phyloP scores from a whole-genome alignment of 2,888 invertebrate genomes.

The Venustoraphidia nigricollis region DNA sequence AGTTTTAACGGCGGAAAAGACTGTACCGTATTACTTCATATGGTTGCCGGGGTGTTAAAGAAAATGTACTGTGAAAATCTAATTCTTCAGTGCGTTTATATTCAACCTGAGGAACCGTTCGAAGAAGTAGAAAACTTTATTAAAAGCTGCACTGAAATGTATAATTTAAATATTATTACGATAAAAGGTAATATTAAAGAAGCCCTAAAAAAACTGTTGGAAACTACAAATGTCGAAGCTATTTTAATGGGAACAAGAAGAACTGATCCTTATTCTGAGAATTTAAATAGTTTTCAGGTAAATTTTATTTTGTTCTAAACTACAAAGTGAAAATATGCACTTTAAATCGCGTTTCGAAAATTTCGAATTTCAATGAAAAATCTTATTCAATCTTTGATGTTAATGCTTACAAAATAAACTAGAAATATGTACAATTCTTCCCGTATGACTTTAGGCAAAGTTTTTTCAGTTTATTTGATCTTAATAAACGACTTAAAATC shows the following conservation, averaged over 20 bases:
- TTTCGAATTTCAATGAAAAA: no score
- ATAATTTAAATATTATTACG: conserved; percentile 54
- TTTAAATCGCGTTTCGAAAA: no score
- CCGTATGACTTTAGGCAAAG: no score
- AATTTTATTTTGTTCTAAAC: conserved; percentile 8
- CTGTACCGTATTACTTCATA: conserved; percentile 80
- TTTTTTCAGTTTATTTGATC: no score
- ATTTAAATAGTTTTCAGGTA: conserved; percentile 55
- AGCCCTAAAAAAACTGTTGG: conserved; percentile 47
- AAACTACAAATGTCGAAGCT: conserved; percentile 45
- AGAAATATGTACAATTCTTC: no score
- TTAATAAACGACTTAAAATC: no score
- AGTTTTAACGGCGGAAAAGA: conserved; percentile 99
- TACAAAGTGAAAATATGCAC: no score
- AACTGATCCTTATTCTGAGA: conserved; percentile 69
- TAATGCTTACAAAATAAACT: no score
- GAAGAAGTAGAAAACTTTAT: conserved; percentile 79
- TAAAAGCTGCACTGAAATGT: conserved; percentile 47
- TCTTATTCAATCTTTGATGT: no score
- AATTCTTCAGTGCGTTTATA: conserved; percentile 57
- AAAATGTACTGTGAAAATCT: conserved; percentile 19
- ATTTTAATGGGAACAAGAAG: conserved; percentile 84
- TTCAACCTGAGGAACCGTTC: conserved; percentile 67
- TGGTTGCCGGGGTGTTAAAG: conserved; percentile 36
- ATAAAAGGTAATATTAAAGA: conserved; percentile 55